Percentiles rank a stretch among this genome's conserved stretches.
Conservation (phyloP, 2,797 vertebrate genomes). For the Argyrosomus regius region DNA sequence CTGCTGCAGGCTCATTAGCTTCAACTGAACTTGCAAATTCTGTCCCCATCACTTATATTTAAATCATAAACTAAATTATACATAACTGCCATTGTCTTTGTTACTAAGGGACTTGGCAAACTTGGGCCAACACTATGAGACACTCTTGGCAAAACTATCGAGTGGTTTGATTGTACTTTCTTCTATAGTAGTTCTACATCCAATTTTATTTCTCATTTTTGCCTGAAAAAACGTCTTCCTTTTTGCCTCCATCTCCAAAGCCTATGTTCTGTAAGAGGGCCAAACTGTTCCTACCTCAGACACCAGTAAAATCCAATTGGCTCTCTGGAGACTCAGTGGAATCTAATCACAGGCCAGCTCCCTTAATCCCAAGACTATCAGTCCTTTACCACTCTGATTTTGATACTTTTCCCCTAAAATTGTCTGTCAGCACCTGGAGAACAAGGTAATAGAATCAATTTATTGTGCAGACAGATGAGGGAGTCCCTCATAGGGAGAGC, state of each 20-base stretch:
- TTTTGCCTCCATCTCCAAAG: slow-evolving; percentile 17
- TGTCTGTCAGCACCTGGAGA: slow-evolving; percentile 66
- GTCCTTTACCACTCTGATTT: slow-evolving; percentile 49
- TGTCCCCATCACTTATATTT: background rate
- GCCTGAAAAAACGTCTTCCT: background rate
- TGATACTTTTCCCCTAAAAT: slow-evolving; percentile 63
- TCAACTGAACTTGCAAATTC: background rate
- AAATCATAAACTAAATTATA: background rate
- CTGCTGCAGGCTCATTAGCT: background rate
- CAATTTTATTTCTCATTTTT: background rate
- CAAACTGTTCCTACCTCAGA: slow-evolving; percentile 31
- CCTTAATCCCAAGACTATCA: slow-evolving; percentile 26
- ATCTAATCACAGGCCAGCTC: slow-evolving; percentile 51
- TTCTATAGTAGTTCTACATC: background rate
- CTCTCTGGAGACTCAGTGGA: slow-evolving; percentile 26
- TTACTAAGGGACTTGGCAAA: background rate
- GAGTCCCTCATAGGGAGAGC: slow-evolving; percentile 52
- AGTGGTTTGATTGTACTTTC: background rate
- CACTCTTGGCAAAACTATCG: background rate
- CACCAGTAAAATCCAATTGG: slow-evolving; percentile 31
- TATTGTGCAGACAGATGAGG: slow-evolving; percentile 63
- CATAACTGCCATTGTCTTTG: background rate
- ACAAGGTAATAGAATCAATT: slow-evolving; percentile 73
- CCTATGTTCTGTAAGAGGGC: slow-evolving; percentile 24
- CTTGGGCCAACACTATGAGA: background rate